phyloP scores from a whole-genome alignment of 1,140 invertebrate genomes.

The Drosophila bipectinata region DNA sequence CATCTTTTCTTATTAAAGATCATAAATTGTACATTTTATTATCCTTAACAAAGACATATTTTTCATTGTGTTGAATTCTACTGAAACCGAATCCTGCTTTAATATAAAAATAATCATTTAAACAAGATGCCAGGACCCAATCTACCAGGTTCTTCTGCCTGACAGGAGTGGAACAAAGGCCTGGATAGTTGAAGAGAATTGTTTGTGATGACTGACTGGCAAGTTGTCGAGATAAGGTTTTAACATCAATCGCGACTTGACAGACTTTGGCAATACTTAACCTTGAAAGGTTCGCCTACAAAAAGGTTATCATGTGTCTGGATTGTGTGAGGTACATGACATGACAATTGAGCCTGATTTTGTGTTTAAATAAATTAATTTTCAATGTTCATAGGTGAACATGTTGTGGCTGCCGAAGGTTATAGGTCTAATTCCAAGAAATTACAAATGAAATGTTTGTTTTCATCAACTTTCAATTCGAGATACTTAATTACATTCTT shows the following conservation, averaged over 20 bases:
- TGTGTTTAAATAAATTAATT: slow-evolving; percentile 25
- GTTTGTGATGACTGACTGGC: slow-evolving; percentile 30
- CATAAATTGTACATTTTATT: background rate
- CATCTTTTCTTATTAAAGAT: background rate
- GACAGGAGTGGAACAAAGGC: slow-evolving; percentile 35
- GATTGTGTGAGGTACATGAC: slow-evolving; percentile 6
- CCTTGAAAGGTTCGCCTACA: slow-evolving; percentile 22
- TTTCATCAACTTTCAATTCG: background rate
- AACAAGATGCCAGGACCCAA: slow-evolving; percentile 29
- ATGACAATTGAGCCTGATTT: slow-evolving; percentile 4
- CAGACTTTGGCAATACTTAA: slow-evolving; percentile 23
- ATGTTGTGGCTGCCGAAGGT: background rate
- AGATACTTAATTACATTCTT: slow-evolving; percentile 9
- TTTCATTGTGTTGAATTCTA: slow-evolving; percentile 1
- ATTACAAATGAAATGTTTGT: too few relatives aligned
- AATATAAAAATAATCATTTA: slow-evolving; percentile 72
- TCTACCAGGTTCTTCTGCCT: slow-evolving; percentile 14
- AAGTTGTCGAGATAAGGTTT: slow-evolving; percentile 38
- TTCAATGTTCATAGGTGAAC: slow-evolving; percentile 5
- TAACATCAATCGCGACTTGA: slow-evolving; percentile 33
- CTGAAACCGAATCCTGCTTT: slow-evolving; percentile 28
- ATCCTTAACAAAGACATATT: background rate
- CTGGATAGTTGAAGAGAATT: slow-evolving; percentile 29
- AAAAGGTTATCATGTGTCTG: slow-evolving; percentile 38
- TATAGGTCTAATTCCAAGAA: background rate